These are phyloP conservation scores for Hemistola chrysoprasaria DNA, from an alignment of 2,888 invertebrate species.

Conservation along the genomic window DNA sequence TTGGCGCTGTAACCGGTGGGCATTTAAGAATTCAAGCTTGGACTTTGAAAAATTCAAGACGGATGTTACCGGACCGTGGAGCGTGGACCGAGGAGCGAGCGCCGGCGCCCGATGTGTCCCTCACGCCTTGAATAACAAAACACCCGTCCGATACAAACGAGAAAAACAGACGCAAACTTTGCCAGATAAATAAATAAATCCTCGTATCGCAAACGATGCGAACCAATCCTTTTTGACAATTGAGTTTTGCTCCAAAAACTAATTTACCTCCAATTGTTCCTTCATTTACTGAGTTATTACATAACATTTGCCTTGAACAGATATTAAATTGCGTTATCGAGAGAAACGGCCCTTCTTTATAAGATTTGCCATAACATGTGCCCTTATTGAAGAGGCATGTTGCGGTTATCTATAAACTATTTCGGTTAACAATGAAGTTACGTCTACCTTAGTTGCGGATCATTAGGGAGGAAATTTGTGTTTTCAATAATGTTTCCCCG, in stretches of 20 bases:
- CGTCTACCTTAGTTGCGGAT: slow-evolving; percentile 23
- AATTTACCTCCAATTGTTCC: slow-evolving; percentile 74
- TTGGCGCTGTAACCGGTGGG: slow-evolving; percentile 12
- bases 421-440: slow-evolving; percentile 35
- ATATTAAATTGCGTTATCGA: slow-evolving; percentile 65
- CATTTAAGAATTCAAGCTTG: slow-evolving; percentile 29
- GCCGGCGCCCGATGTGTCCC: slow-evolving; percentile 27
- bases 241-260: slow-evolving; percentile 69
- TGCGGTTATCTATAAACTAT: slow-evolving; percentile 40
- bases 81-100: too few relatives aligned
- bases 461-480: slow-evolving; percentile 10
- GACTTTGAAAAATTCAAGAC: slow-evolving; percentile 38
- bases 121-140: slow-evolving; percentile 41
- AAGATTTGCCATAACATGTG: slow-evolving; percentile 46
- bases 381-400: slow-evolving; percentile 23
- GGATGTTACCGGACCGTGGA: slow-evolving; percentile 33
- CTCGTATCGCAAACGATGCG: slow-evolving; percentile 42
- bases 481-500: slow-evolving; percentile 1
- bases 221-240: slow-evolving; percentile 63
- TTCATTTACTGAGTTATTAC: slow-evolving; percentile 70
- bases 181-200: slow-evolving; percentile 35
- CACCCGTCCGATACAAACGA: slow-evolving; percentile 34
- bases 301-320: slow-evolving; percentile 69
- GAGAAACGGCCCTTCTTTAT: slow-evolving; percentile 55
- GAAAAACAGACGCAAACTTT: slow-evolving; percentile 34